Percentiles rank a stretch among this genome's conserved stretches.
Conservation (phyloP, 2,888 invertebrate genomes). For the Parnassius orleans region DNA sequence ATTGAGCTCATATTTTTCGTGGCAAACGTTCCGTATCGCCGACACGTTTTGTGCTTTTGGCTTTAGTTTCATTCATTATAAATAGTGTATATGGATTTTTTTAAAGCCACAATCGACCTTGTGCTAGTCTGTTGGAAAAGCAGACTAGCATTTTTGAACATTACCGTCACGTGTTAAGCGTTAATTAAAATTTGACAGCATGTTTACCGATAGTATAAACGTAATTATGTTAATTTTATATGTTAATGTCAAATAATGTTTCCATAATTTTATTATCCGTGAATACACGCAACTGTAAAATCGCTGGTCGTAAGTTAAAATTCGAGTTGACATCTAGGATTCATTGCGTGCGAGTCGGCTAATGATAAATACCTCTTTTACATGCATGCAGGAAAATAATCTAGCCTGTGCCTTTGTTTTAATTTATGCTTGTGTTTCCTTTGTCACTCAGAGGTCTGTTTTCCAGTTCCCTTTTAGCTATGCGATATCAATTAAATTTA, state of each 20-base stretch:
- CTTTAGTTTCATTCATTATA: conserved; percentile 22
- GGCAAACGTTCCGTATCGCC: conserved; percentile 49
- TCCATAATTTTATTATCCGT: conserved; percentile 12
- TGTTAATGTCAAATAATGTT: conserved; percentile 16
- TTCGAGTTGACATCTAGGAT: conserved; percentile 22
- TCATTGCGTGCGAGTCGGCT: conserved; percentile 20
- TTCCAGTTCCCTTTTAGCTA: too few relatives aligned
- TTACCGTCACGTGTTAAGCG: neutral
- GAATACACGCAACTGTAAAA: conserved; percentile 11
- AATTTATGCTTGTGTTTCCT: conserved; percentile 13
- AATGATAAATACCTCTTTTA: conserved; percentile 20
- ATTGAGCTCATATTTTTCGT: conserved; percentile 43
- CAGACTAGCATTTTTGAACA: too few relatives aligned
- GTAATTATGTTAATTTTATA: conserved; percentile 21
- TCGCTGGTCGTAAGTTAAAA: conserved; percentile 10
- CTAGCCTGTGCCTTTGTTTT: conserved; percentile 9
- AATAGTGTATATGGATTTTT: conserved; percentile 11
- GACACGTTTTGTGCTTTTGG: conserved; percentile 23
- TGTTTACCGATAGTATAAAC: conserved; percentile 19
- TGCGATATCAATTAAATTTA: too few relatives aligned
- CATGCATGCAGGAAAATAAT: conserved; percentile 18
- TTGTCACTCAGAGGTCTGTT: neutral
- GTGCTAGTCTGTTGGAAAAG: too few relatives aligned
- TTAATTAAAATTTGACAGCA: conserved; percentile 17
- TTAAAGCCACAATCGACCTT: conserved; percentile 4